Conservation (phyloP, 2,888 invertebrate species). For the Torymus auratus region DNA sequence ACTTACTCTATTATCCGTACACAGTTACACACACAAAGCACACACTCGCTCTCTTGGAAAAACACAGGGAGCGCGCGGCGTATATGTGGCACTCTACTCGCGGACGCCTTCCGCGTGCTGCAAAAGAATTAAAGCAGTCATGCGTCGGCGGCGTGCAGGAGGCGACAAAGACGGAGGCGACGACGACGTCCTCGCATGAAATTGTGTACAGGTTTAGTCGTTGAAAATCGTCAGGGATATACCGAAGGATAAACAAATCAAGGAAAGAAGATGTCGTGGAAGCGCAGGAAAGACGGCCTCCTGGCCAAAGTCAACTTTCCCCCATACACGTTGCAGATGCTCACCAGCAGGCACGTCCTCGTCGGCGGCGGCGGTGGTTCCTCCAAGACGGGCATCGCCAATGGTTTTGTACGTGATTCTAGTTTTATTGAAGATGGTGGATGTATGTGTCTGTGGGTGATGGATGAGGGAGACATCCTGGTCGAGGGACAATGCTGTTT, state of each 20-base stretch:
- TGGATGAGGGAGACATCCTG: no score
- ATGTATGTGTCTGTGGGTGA: no score
- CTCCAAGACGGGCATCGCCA: conserved; percentile 97
- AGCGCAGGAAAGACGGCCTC: conserved; percentile 83
- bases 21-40: no score
- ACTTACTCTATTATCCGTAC: no score
- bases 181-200: conserved; percentile 4
- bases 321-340: conserved; percentile 91
- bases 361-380: conserved; percentile 98
- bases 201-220: no score
- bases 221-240: no score
- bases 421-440: not conserved
- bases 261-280: conserved; percentile 78
- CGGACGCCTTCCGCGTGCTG: not conserved
- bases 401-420: conserved; percentile 90
- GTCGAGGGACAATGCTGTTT: no score
- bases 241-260: no score
- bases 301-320: conserved; percentile 95
- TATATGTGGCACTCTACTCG: not conserved
- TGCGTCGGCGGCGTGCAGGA: conserved; percentile 47
- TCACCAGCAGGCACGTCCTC: conserved; percentile 94
- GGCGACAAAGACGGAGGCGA: conserved; percentile 29
- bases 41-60: not conserved
- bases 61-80: not conserved
- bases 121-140: conserved; percentile 32